A percentile compares a stretch with the other conserved stretches of the same genome.
phyloP scores from a whole-genome alignment of 2,797 vertebrate genomes.

The Enteromius thamalakanensis region DNA sequence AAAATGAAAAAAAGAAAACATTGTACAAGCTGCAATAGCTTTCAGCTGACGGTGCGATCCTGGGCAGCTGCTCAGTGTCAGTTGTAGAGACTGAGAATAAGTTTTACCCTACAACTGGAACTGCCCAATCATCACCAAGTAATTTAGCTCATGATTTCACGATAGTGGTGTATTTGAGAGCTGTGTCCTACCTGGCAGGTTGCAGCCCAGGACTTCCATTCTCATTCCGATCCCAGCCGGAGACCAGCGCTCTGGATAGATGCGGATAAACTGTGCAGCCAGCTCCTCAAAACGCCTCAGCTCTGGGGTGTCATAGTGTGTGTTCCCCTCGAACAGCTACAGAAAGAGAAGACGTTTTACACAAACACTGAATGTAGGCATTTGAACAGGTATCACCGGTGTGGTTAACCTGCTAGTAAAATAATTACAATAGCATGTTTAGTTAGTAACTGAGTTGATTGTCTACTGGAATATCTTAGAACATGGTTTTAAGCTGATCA shows the following conservation, averaged over 20 bases:
- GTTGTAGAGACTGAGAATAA: constrained; percentile 3
- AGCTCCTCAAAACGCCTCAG: constrained; percentile 89
- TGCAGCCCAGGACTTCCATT: constrained; percentile 94
- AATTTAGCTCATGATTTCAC: not conserved
- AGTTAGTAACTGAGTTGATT: not conserved
- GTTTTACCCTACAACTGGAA: constrained; percentile 8
- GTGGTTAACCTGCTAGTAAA: not conserved
- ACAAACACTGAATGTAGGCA: not conserved
- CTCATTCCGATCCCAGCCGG: constrained; percentile 96
- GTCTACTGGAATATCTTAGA: not conserved
- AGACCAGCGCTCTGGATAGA: constrained; percentile 95
- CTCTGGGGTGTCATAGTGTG: constrained; percentile 93
- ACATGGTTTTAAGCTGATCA: not conserved
- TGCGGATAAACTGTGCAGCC: constrained; percentile 85
- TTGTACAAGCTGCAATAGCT: not conserved
- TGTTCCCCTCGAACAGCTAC: constrained; percentile 95
- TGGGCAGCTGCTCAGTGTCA: not conserved
- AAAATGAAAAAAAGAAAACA: constrained; percentile 5
- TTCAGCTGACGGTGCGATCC: constrained; percentile 16
- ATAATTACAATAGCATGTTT: not conserved
- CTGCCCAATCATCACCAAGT: constrained; percentile 1
- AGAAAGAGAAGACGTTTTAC: not conserved
- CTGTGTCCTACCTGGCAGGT: constrained; percentile 87
- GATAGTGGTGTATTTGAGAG: not conserved
- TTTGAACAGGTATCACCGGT: not conserved